Conservation (phyloP, 2,888 invertebrate species). For the Archips xylosteana region DNA sequence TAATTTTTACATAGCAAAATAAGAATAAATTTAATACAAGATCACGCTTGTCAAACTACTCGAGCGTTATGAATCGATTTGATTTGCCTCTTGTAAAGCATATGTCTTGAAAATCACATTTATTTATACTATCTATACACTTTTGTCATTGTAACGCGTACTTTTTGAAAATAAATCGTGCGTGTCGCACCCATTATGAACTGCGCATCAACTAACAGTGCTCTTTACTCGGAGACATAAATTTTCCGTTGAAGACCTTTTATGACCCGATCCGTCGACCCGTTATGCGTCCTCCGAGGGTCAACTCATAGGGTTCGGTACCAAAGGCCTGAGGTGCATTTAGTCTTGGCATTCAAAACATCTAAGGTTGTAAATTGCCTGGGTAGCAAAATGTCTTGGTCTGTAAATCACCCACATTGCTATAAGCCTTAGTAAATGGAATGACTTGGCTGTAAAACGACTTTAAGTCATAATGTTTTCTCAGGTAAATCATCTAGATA, state of each 20-base stretch:
- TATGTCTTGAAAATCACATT: not conserved
- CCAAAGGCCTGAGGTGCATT: too few relatives aligned
- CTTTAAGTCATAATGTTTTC: too few relatives aligned
- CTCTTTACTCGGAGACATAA: not conserved
- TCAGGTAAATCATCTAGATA: too few relatives aligned
- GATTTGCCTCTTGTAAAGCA: not conserved
- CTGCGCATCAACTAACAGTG: not conserved
- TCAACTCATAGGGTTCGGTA: too few relatives aligned
- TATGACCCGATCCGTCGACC: too few relatives aligned
- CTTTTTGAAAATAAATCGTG: not conserved
- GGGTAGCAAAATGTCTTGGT: too few relatives aligned
- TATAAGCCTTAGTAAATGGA: too few relatives aligned
- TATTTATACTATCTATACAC: not conserved
- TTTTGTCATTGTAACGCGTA: not conserved
- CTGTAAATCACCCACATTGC: too few relatives aligned
- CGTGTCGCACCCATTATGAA: not conserved
- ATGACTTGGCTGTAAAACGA: too few relatives aligned
- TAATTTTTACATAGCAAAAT: not conserved
- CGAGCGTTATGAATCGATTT: conserved; percentile 1
- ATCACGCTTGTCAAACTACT: not conserved
- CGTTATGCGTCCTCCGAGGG: too few relatives aligned
- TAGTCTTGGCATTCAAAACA: too few relatives aligned
- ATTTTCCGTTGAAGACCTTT: not conserved
- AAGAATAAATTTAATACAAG: not conserved
- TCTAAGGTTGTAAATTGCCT: too few relatives aligned